Base-by-base conservation (phyloP, 2,888 invertebrate genomes). In the Pemphredon lugubris region DNA sequence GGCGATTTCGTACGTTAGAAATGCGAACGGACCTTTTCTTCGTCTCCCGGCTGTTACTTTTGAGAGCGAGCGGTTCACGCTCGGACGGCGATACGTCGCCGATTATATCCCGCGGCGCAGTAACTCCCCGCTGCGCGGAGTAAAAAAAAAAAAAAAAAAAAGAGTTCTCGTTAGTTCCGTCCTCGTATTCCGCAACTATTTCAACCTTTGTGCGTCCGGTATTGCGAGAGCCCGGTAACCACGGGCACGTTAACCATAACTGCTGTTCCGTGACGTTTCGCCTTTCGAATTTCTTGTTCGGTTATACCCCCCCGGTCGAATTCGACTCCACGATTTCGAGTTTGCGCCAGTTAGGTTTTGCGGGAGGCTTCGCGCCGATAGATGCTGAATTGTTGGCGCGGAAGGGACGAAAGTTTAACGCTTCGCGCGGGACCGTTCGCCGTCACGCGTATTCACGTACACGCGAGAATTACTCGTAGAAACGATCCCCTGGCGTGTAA, bases 201-300 rank as follows among this genome's bases (percentile, higher is more conserved):
- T 58, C 23, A 9, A n/a, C 50, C 47, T 45, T 57, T 30, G 40
- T 13, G 44, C 20, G 30, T 30, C 50, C 53, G 47, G 30, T 18
- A 42, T 44, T 53, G 18, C 51, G 37, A 26, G 7, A 21, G 21
- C 21, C 16, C 7, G 20, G 11, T 18, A 63, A 16, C 1, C 48
- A n/a, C 18, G 23, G 13, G 18, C 30, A 48, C 23, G 48, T 21
- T n/a, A 44, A 26, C 37, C 23, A 51, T 40, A 53, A 30, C 55
- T 42, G 55, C 30, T 32, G 57, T 57, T 63, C 64, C 55, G 50
- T 21, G 51, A 55, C 44, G 69, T 23, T 60, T 68, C 54, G 47
- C 40, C 61, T 57, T 57, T 45, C 45, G 57, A 70, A 73, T 77
- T 77, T 74, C 77, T 77, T 74, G 70, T 47, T 42, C 48, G 54